Base-by-base conservation (phyloP, 1,140 invertebrate species). In the Macrotrachela quadricornifera region DNA sequence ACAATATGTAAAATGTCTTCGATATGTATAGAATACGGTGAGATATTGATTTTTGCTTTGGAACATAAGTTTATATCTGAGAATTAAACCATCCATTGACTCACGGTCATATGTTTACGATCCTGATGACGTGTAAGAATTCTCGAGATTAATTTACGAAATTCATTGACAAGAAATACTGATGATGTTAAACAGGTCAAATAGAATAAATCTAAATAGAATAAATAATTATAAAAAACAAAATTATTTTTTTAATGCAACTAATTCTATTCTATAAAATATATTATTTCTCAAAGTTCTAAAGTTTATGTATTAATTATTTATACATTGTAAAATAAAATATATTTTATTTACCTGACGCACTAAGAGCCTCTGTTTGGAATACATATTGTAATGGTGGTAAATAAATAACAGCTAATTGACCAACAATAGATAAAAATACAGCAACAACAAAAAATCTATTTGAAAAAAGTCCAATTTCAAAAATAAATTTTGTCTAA, bases 341-440 rank as follows among this genome's bases (percentile, higher is more conserved):
- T 63, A 59, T 56, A 51, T 15, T 41, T 45, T 49, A 65, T 61
- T 68, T 70, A 84, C 83, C 83, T 70, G 77, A 76, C 40, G 78
- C 67, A 41, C 81, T 82, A 0, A 99, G 74, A 9, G 88, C 84
- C 75, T 97, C 92, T 2, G 94, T 99, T 73, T 94, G 88, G 72
- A 99, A 99, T 46, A 97, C 79, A 62, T 77, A 77, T 71, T 97
- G 92, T 38, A 99, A 72, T 10, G 88, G 90, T 51, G 86, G 83
- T 67, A 88, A 86, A 70, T 95, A 99, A 47, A 99, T 86, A 50
- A 99, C 92, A 48, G 92, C 64, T 70, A 96, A 76, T 73, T 97
- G 91, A 16, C 91, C 91, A 51, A 95, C 73, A 13, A 99, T 75
- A 36, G 91, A 96, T 36, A 86, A 77, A 16, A 78, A 79, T 17